These are phyloP conservation scores for Nemotelus nigrinus DNA, from an alignment of 2,888 invertebrate genomes.

Conservation along the genomic window DNA sequence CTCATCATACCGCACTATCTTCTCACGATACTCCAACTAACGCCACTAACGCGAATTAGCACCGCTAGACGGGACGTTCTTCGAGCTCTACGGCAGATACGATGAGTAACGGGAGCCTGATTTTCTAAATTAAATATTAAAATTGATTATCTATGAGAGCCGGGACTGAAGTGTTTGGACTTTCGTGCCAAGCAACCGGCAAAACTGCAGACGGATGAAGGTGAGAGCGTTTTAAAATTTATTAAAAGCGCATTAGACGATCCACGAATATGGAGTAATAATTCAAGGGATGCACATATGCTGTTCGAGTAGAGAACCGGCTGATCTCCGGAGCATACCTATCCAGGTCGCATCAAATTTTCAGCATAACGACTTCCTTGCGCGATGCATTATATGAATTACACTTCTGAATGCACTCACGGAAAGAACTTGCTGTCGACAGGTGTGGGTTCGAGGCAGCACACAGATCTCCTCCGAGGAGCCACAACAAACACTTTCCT, in stretches of 20 bases:
- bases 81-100: neutral
- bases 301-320: neutral
- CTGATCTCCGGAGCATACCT: neutral
- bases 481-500: neutral
- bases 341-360: constrained; percentile 18
- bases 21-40: neutral
- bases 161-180: neutral
- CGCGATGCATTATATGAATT: constrained; percentile 8
- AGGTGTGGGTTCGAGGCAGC: neutral
- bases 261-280: constrained; percentile 14
- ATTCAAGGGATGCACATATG: constrained; percentile 3
- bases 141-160: constrained; percentile 29
- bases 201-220: neutral
- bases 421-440: constrained; percentile 2
- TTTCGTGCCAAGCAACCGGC: neutral
- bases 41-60: constrained; percentile 9
- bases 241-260: constrained; percentile 32
- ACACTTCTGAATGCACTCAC: constrained; percentile 1
- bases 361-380: constrained; percentile 10
- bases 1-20: constrained; percentile 31
- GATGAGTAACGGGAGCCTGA: constrained; percentile 18
- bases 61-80: neutral
- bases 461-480: neutral
- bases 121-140: constrained; percentile 37
- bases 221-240: constrained; percentile 41